phyloP scores from a whole-genome alignment of 2,888 invertebrate genomes.

The Coelopa pilipes region DNA sequence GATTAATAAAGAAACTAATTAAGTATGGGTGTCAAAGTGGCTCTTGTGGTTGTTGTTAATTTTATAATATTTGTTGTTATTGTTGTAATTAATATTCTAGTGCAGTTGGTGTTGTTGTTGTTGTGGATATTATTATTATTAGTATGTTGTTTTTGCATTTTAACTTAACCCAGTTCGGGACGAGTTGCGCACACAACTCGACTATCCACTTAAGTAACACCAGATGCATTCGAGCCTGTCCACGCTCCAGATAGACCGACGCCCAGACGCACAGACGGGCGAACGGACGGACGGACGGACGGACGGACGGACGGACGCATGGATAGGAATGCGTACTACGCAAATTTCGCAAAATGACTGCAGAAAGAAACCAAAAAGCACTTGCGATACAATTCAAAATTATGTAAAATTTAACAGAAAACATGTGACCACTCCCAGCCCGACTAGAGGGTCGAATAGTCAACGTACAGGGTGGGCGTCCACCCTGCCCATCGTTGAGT shows the following conservation, averaged over 20 bases:
- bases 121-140: too few relatives aligned
- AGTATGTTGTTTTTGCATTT: slow-evolving; percentile 38
- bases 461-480: background rate
- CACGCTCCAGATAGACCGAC: background rate
- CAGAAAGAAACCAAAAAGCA: background rate
- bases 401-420: slow-evolving; percentile 26
- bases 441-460: background rate
- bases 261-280: background rate
- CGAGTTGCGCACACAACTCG: slow-evolving; percentile 44
- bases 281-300: background rate
- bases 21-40: slow-evolving; percentile 25
- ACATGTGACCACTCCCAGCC: slow-evolving; percentile 19
- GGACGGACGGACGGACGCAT: background rate
- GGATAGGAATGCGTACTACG: background rate
- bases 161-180: slow-evolving; percentile 44
- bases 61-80: slow-evolving; percentile 13
- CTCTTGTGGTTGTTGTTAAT: slow-evolving; percentile 3
- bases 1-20: slow-evolving; percentile 29
- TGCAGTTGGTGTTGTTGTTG: too few relatives aligned
- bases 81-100: too few relatives aligned
- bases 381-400: background rate
- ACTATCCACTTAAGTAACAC: slow-evolving; percentile 46
- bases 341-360: slow-evolving; percentile 16
- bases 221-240: slow-evolving; percentile 16
- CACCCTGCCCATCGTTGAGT: too few relatives aligned